These are phyloP conservation scores for Germaria angustata DNA, from an alignment of 2,888 invertebrate genomes.

Conservation along the genomic window DNA sequence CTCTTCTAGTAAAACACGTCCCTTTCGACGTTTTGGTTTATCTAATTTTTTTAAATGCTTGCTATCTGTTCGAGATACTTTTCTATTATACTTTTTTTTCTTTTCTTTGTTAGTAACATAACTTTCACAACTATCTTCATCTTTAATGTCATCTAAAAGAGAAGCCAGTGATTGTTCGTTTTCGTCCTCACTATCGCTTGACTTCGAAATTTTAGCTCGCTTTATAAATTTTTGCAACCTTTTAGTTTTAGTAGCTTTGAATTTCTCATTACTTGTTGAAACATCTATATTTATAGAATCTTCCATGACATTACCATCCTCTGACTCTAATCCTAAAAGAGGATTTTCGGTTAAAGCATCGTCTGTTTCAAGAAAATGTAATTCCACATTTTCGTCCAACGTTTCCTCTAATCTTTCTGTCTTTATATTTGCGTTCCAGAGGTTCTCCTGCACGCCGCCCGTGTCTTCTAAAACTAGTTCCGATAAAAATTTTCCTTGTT, in stretches of 20 bases:
- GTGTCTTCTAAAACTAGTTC: background rate
- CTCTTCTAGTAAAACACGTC: conserved; percentile 71
- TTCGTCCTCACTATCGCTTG: conserved; percentile 40
- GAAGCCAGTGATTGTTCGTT: conserved; percentile 26
- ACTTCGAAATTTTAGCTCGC: conserved; percentile 31
- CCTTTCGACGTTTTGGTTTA: conserved; percentile 70
- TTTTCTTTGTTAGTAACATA: conserved; percentile 14
- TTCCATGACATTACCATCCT: conserved; percentile 65
- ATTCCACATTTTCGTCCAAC: conserved; percentile 14
- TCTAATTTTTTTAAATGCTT: conserved; percentile 21
- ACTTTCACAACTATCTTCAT: conserved; percentile 26
- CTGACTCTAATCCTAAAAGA: conserved; percentile 69
- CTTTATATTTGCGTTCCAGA: conserved; percentile 57
- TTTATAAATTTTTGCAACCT: conserved; percentile 43
- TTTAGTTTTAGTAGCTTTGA: conserved; percentile 28
- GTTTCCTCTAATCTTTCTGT: conserved; percentile 63
- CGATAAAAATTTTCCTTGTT: conserved; percentile 67
- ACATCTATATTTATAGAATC: conserved; percentile 64
- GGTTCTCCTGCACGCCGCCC: background rate
- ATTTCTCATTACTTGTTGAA: conserved; percentile 3
- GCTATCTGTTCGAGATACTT: background rate
- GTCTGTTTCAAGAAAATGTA: conserved; percentile 45
- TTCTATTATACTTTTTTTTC: conserved; percentile 20
- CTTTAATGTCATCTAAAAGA: conserved; percentile 35
- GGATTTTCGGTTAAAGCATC: conserved; percentile 71